Conservation (phyloP, 2,888 invertebrate genomes). For the Mythimna loreyi region DNA sequence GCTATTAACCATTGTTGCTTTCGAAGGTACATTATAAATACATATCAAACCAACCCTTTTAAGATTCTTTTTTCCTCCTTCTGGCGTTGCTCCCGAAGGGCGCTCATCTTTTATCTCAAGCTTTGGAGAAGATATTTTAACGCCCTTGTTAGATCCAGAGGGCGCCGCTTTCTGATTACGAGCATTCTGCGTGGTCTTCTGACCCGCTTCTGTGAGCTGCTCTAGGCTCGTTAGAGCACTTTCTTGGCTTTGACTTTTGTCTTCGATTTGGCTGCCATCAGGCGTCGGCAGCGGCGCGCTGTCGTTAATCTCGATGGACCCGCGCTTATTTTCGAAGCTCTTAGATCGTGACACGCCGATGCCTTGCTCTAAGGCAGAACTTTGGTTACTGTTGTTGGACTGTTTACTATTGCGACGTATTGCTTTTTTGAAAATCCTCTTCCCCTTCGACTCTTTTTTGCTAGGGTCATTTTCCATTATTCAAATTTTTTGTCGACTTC, state of each 20-base stretch:
- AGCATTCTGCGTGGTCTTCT: slow-evolving; percentile 74
- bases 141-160: slow-evolving; percentile 62
- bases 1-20: slow-evolving; percentile 10
- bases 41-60: slow-evolving; percentile 79
- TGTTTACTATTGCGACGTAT: slow-evolving; percentile 82
- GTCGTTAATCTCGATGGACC: slow-evolving; percentile 76
- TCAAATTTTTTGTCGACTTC: slow-evolving; percentile 72
- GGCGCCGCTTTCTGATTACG: slow-evolving; percentile 72
- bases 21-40: slow-evolving; percentile 2
- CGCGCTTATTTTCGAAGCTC: slow-evolving; percentile 80
- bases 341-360: slow-evolving; percentile 78
- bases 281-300: slow-evolving; percentile 77
- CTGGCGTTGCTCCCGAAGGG: slow-evolving; percentile 63
- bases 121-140: slow-evolving; percentile 61
- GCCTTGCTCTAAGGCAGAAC: slow-evolving; percentile 73
- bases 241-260: slow-evolving; percentile 58
- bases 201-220: slow-evolving; percentile 56
- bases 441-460: slow-evolving; percentile 88
- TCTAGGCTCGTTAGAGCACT: slow-evolving; percentile 44
- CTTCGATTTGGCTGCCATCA: slow-evolving; percentile 75
- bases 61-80: slow-evolving; percentile 76
- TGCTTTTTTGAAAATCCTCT: slow-evolving; percentile 86
- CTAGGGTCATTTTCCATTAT: slow-evolving; percentile 90
- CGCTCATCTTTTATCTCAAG: slow-evolving; percentile 64
- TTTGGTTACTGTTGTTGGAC: slow-evolving; percentile 78